Conservation (phyloP, 92 coral and sea anemone species). For the Desmophyllum pertusum region DNA sequence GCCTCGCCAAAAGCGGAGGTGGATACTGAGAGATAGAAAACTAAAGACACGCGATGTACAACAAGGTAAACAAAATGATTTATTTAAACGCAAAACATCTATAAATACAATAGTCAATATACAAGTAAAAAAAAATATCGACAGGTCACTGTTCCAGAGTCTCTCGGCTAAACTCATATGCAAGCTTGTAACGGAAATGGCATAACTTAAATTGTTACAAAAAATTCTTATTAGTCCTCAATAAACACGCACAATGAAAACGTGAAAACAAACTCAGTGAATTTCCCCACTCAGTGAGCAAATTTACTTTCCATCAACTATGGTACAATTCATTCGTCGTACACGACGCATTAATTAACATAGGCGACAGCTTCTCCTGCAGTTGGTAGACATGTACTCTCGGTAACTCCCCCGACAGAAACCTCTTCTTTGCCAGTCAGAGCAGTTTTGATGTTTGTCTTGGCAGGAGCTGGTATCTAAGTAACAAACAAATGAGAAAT, state of each 20-base stretch:
- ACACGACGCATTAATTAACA: neutral
- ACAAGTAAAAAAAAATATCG: no score
- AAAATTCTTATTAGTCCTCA: no score
- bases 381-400: conserved; percentile 56
- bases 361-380: conserved; percentile 61
- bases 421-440: conserved; percentile 53
- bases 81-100: neutral
- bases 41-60: neutral
- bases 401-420: conserved; percentile 45
- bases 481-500: neutral
- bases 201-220: no score
- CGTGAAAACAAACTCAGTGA: neutral
- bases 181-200: no score
- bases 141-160: no score
- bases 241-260: no score
- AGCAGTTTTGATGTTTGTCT: conserved; percentile 58
- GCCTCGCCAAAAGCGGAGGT: no score
- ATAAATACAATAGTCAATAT: neutral
- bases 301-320: neutral
- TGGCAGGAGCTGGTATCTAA: conserved; percentile 31
- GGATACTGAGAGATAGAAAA: no score
- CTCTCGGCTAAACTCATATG: no score
- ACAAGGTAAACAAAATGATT: neutral
- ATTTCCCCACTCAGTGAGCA: neutral
- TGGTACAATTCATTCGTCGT: neutral